phyloP scores from a whole-genome alignment of 1,140 invertebrate genomes.

The Antheraea pernyi region DNA sequence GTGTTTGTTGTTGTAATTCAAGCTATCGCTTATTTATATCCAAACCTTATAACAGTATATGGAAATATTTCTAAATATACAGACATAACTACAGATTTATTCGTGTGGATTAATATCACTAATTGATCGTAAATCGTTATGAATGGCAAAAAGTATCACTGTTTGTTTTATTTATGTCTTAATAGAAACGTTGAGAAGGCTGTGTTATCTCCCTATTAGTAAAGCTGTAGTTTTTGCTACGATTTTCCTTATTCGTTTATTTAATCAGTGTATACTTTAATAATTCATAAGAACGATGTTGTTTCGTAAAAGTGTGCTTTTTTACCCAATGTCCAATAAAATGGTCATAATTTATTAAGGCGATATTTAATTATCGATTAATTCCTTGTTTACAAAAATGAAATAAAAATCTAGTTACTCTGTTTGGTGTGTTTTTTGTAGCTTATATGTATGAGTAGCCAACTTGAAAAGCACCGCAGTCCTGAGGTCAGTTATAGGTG shows the following conservation, averaged over 20 bases:
- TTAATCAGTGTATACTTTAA: background rate
- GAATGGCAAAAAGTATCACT: background rate
- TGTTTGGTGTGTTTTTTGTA: too few species aligned
- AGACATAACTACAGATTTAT: too few species aligned
- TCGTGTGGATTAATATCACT: background rate
- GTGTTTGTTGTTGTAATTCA: too few species aligned
- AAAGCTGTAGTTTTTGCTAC: background rate
- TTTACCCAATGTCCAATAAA: background rate
- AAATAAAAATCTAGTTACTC: too few species aligned
- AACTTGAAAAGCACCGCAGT: too few species aligned
- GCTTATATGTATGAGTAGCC: too few species aligned
- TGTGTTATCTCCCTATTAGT: background rate
- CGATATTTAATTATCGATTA: background rate
- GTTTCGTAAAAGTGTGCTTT: background rate
- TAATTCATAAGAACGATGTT: background rate
- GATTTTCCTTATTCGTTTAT: background rate
- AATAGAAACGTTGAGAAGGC: background rate
- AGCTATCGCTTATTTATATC: too few species aligned
- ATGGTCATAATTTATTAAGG: background rate
- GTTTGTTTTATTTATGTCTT: background rate
- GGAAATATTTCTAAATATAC: too few species aligned
- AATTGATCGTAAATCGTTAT: constrained; percentile 11
- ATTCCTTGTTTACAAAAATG: background rate
- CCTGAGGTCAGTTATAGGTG: too few species aligned
- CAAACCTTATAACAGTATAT: too few species aligned